Percentiles rank a stretch among this genome's conserved stretches.
phyloP scores from a whole-genome alignment of 2,888 invertebrate genomes.

The Charanyca ferruginea region DNA sequence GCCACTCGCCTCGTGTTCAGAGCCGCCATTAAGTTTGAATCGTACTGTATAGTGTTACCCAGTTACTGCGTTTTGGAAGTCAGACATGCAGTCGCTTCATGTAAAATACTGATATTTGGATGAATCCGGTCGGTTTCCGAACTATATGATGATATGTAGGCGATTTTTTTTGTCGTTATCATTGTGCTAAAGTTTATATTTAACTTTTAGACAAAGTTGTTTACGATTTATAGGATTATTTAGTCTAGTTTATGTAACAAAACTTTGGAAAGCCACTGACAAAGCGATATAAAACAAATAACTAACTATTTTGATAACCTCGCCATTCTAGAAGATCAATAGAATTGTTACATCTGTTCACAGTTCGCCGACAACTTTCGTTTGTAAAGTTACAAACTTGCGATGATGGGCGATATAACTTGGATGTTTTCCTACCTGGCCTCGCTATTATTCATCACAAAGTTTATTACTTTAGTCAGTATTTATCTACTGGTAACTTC shows the following conservation, averaged over 20 bases:
- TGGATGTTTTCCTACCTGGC: slow-evolving; percentile 55
- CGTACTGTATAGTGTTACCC: too few relatives aligned
- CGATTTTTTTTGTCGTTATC: too few relatives aligned
- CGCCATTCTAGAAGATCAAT: slow-evolving; percentile 47
- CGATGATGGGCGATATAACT: slow-evolving; percentile 55
- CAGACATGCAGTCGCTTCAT: too few relatives aligned
- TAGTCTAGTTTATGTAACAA: slow-evolving; percentile 5
- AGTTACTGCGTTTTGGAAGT: too few relatives aligned
- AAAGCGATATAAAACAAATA: slow-evolving; percentile 33
- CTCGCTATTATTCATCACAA: slow-evolving; percentile 54
- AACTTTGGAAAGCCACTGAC: slow-evolving; percentile 22
- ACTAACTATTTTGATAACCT: slow-evolving; percentile 52
- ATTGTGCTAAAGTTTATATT: neutral
- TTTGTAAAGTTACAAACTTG: slow-evolving; percentile 55
- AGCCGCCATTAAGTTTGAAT: too few relatives aligned
- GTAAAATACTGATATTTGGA: too few relatives aligned
- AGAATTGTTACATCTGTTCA: slow-evolving; percentile 54
- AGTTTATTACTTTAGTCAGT: slow-evolving; percentile 44
- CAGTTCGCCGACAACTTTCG: slow-evolving; percentile 52
- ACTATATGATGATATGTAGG: too few relatives aligned
- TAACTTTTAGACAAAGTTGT: neutral
- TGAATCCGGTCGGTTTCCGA: too few relatives aligned
- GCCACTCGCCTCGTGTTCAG: too few relatives aligned
- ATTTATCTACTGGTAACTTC: slow-evolving; percentile 46
- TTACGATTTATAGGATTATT: neutral